Percentiles rank a stretch among this genome's conserved stretches.
phyloP scores from a whole-genome alignment of 2,888 invertebrate species.

The Theretra japonica region DNA sequence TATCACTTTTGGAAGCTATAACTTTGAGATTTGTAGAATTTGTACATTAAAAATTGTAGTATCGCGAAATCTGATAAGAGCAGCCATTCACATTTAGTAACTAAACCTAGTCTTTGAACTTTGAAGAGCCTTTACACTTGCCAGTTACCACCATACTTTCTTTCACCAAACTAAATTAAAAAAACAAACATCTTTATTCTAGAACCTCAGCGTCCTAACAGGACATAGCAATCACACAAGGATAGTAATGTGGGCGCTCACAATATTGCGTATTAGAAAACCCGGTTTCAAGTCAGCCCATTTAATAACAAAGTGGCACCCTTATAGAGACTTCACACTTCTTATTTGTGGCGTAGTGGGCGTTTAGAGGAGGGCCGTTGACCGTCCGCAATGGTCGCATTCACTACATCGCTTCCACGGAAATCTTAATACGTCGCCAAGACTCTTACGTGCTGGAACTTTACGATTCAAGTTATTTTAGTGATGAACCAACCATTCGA shows the following conservation, averaged over 20 bases:
- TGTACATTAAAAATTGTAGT: no score
- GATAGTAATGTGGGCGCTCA: background rate
- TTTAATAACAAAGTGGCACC: constrained; percentile 18
- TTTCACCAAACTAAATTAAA: no score
- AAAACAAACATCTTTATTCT: no score
- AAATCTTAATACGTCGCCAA: constrained; percentile 16
- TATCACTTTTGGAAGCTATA: no score
- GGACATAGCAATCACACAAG: background rate
- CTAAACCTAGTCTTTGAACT: no score
- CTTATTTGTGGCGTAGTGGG: constrained; percentile 46
- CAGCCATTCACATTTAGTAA: no score
- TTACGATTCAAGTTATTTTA: constrained; percentile 11
- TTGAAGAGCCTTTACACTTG: no score
- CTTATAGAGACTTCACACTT: constrained; percentile 29
- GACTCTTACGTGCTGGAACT: background rate
- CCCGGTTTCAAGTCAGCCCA: background rate
- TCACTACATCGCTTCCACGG: constrained; percentile 31
- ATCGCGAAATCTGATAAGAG: no score
- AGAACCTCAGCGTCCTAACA: no score
- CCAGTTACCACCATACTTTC: no score
- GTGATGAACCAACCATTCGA: background rate
- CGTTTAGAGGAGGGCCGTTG: constrained; percentile 32
- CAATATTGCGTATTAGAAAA: background rate
- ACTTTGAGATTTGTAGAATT: no score
- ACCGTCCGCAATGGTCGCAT: constrained; percentile 7